A percentile compares a stretch with the other conserved stretches of the same genome.
These are phyloP conservation scores for Polymixis lichenea DNA, from an alignment of 2,888 invertebrate genomes.

Conservation along the genomic window DNA sequence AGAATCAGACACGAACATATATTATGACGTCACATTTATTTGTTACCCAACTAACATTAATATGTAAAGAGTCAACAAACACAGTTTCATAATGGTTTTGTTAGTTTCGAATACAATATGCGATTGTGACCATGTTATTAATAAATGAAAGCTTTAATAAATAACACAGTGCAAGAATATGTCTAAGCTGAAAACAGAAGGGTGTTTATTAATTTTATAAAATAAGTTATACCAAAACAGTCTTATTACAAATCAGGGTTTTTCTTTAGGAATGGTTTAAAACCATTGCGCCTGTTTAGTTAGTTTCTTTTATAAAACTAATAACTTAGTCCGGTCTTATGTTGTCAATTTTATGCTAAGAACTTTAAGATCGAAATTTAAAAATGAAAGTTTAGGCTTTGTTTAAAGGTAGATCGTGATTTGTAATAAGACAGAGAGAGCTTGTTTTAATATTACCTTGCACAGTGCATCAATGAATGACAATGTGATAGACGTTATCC, in stretches of 20 bases:
- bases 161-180: slow-evolving; percentile 31
- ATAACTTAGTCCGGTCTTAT: too few relatives aligned
- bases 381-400: too few relatives aligned
- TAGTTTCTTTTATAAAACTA: too few relatives aligned
- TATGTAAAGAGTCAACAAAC: slow-evolving; percentile 27
- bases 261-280: too few relatives aligned
- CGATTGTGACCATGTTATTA: background rate
- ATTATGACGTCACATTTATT: slow-evolving; percentile 41
- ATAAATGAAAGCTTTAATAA: background rate
- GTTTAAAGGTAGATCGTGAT: too few relatives aligned
- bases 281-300: too few relatives aligned
- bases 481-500: background rate
- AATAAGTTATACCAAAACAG: background rate
- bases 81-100: background rate
- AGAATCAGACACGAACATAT: slow-evolving; percentile 24
- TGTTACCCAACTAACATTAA: background rate
- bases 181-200: background rate
- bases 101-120: slow-evolving; percentile 18
- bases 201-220: background rate
- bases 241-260: too few relatives aligned
- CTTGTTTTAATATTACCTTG: slow-evolving; percentile 26
- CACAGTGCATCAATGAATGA: slow-evolving; percentile 18
- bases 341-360: too few relatives aligned
- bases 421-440: too few relatives aligned
- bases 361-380: too few relatives aligned